Evolutionary conservation across 2,113 vertebrate genomes (phyloP).

Genomic region (Anas platyrhynchos): DNA sequence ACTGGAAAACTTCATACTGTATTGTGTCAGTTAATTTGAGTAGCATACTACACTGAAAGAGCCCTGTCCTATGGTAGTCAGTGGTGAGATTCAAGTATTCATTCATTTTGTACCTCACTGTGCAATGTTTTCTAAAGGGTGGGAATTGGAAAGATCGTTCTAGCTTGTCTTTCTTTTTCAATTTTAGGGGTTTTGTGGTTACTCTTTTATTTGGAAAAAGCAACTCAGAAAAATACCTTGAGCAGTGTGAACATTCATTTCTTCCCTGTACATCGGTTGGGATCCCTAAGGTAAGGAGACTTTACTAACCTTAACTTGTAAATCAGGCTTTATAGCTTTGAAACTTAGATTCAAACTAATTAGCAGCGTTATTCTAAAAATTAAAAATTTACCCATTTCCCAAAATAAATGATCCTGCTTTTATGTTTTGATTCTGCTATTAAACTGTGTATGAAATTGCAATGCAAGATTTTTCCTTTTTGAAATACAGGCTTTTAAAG

Average conservation of each 20-base stretch:
- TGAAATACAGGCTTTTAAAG: background rate
- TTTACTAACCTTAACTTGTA: background rate
- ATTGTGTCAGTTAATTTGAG: background rate
- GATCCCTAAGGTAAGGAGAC: constrained; percentile 87
- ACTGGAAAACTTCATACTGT: background rate
- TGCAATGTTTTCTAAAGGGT: background rate
- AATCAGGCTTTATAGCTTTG: background rate
- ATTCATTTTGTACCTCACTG: background rate
- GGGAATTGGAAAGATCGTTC: background rate
- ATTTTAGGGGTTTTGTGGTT: constrained; percentile 89
- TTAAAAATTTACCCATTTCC: background rate
- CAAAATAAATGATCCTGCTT: background rate
- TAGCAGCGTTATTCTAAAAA: background rate
- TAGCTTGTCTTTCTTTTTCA: background rate
- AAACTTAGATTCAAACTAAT: background rate
- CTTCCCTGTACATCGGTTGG: constrained; percentile 88
- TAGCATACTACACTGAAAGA: background rate
- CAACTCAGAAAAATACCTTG: constrained; percentile 95
- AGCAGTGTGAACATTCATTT: constrained; percentile 95
- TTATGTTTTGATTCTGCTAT: background rate
- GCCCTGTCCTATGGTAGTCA: background rate
- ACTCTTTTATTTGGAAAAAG: constrained; percentile 97
- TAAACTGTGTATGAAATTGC: background rate
- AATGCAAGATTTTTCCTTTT: background rate
- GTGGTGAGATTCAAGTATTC: background rate